These are phyloP conservation scores for Glyphotaelius pellucidus DNA, from an alignment of 2,888 invertebrate species.

Conservation along the genomic window DNA sequence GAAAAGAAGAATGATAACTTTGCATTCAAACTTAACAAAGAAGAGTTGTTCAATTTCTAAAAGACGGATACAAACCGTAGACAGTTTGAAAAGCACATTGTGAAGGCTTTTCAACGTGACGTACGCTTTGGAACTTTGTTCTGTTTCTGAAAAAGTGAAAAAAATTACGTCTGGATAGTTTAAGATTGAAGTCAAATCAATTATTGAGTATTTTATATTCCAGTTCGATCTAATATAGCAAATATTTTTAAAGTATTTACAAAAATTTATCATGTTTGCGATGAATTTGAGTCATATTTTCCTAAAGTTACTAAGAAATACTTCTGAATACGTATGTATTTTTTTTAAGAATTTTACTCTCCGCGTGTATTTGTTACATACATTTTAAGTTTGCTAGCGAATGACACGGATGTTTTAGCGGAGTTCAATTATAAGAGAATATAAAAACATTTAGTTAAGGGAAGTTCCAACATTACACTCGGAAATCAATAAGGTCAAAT, in stretches of 20 bases:
- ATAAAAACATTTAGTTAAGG: no score
- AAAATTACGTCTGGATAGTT: neutral
- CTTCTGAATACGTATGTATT: no score
- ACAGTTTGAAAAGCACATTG: neutral
- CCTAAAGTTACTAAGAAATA: neutral
- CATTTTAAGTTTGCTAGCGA: no score
- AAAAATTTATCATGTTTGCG: neutral
- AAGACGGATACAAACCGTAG: neutral
- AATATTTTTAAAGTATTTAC: neutral
- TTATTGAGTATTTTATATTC: neutral
- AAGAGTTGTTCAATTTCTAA: neutral
- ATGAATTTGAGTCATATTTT: neutral
- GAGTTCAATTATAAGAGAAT: no score
- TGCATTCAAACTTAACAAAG: neutral
- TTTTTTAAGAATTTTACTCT: no score
- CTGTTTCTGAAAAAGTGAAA: neutral
- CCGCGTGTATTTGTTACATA: no score
- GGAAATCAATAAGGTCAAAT: no score
- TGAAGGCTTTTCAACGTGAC: neutral
- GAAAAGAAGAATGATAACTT: neutral
- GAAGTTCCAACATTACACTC: no score
- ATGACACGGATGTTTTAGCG: no score
- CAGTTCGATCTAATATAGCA: no score
- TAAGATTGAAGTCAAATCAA: neutral
- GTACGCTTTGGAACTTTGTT: neutral